Conservation (phyloP, 2,888 invertebrate genomes). For the Heteromyza rotundicornis region DNA sequence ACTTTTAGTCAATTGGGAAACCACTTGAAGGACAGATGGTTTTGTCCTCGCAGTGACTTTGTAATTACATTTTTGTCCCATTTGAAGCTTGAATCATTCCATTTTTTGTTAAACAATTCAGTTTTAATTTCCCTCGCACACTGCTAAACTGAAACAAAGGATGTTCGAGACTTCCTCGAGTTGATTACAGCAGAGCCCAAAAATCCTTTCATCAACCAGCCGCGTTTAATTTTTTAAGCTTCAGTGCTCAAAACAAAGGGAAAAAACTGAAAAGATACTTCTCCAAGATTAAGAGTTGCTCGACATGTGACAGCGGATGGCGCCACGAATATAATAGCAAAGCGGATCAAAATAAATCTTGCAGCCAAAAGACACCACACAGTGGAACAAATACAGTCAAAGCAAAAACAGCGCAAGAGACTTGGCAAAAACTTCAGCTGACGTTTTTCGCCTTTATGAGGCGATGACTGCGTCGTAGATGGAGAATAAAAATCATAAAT, state of each 20-base stretch:
- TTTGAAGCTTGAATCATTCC: too few relatives aligned
- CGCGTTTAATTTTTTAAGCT: slow-evolving; percentile 4
- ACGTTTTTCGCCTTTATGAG: not conserved
- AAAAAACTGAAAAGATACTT: not conserved
- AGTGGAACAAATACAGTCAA: not conserved
- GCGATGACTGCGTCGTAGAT: not conserved
- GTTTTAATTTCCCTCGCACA: too few relatives aligned
- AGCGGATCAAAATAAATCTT: slow-evolving; percentile 15
- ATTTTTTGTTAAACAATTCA: too few relatives aligned
- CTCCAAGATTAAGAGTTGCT: slow-evolving; percentile 4
- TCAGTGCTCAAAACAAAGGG: not conserved
- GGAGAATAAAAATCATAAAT: slow-evolving; percentile 18
- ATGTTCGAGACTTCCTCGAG: too few relatives aligned
- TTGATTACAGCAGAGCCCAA: too few relatives aligned
- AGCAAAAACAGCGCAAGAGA: not conserved
- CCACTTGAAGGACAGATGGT: too few relatives aligned
- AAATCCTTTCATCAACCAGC: not conserved
- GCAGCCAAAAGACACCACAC: slow-evolving; percentile 5
- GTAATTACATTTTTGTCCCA: too few relatives aligned
- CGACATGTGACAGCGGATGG: slow-evolving; percentile 13
- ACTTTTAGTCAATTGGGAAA: too few relatives aligned
- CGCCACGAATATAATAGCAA: slow-evolving; percentile 15
- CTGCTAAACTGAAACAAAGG: too few relatives aligned
- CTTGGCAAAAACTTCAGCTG: not conserved
- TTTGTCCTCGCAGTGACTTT: too few relatives aligned